Evolutionary conservation across 1,140 invertebrate species (phyloP), one percentile per base, ranked within the genome.

Genomic region (Cydia amplana): DNA sequence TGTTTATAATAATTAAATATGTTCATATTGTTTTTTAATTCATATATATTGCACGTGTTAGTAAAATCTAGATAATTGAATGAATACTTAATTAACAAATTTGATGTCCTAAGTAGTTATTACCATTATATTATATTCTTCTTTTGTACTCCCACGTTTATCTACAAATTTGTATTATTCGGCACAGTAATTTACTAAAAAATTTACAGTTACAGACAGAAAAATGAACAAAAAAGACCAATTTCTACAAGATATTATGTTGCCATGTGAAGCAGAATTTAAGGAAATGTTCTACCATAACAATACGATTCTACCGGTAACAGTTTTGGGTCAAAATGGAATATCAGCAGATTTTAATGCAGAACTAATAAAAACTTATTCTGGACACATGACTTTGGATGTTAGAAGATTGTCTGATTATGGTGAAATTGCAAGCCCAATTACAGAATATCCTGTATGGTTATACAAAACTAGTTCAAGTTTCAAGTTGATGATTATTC

Each of bases 71-170:
- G 14, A 46, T 46, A 14, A 16, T 46, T 46, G 2, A 40, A 40
- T 9, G 36, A 32, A 43, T 12, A 4, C 16, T n/a, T 16, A n/a
- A 60, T 10, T 23, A 12, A 60, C 4, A 23, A 60, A 20, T 9
- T 16, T 23, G 3, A 23, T 23, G n/a, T 18, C 2, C n/a, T n/a
- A n/a, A 23, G 55, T 23, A 60, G 23, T 20, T 60, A 4, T 60
- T 60, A 23, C 20, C 1, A 23, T 23, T 60, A 20, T 60, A 23
- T 20, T 60, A 2, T 23, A 0, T 60, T 23, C 7, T 60, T 83
- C 76, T 84, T 85, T 88, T 88, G 87, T 89, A 87, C 87, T 91
- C 87, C 86, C 87, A 89, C 78, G 78, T 80, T 80, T 78, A 25
- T 72, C 49, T 10, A 70, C 36, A 77, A 72, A 12, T 72, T 60